phyloP scores from a whole-genome alignment of 1,140 invertebrate species.

The Lepidurus arcticus region DNA sequence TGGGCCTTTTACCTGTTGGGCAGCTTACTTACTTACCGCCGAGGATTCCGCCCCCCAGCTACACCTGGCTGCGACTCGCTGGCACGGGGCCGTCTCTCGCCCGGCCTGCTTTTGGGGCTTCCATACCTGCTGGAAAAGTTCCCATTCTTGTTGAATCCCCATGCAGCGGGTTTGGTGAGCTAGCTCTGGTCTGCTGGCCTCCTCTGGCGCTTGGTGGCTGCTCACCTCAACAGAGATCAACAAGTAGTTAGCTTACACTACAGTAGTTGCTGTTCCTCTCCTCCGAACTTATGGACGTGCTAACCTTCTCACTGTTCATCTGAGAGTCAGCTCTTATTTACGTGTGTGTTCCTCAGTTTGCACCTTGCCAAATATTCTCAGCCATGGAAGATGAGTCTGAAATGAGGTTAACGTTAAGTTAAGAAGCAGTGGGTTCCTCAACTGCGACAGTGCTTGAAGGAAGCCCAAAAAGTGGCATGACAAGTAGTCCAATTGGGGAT shows the following conservation, averaged over 20 bases:
- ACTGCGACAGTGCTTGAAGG: neutral
- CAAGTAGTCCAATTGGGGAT: neutral
- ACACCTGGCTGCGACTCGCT: constrained; percentile 1
- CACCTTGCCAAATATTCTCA: neutral
- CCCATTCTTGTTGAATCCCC: constrained; percentile 7
- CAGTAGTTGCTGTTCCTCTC: neutral
- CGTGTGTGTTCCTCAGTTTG: neutral
- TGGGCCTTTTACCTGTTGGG: constrained; percentile 5
- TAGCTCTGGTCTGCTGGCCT: constrained; percentile 3
- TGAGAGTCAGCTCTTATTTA: neutral
- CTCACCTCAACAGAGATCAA: neutral
- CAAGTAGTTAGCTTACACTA: constrained; percentile 7
- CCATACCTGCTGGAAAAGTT: constrained; percentile 8
- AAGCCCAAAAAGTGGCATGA: neutral
- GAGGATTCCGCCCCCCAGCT: constrained; percentile 20
- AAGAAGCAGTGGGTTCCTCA: neutral
- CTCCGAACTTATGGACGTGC: constrained; percentile 1
- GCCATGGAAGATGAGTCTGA: neutral
- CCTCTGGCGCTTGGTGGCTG: constrained; percentile 16
- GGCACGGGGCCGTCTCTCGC: constrained; percentile 19
- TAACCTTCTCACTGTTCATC: neutral
- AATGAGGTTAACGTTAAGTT: neutral
- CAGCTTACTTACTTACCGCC: constrained; percentile 13
- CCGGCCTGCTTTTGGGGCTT: neutral
- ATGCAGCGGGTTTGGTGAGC: neutral